phyloP scores from a whole-genome alignment of 2,888 invertebrate species.

The Trichogramma evanescens region DNA sequence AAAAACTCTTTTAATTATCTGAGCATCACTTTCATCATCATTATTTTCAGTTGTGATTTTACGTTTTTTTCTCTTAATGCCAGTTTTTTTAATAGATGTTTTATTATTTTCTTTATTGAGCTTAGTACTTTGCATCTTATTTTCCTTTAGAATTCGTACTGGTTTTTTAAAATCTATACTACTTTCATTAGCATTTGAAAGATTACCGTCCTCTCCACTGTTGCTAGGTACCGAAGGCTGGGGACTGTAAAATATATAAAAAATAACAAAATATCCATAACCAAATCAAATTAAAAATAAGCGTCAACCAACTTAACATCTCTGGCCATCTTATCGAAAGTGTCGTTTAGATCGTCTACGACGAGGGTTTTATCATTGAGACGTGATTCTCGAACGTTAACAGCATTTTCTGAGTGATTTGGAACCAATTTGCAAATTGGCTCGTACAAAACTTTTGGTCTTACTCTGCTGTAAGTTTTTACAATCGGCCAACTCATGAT shows the following conservation, averaged over 20 bases:
- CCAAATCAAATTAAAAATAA: too few relatives aligned
- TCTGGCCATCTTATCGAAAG: conserved; percentile 34
- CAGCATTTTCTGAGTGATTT: background rate
- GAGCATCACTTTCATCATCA: conserved; percentile 1
- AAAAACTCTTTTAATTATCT: background rate
- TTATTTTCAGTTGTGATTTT: background rate
- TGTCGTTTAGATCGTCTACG: conserved; percentile 32
- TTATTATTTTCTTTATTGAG: background rate
- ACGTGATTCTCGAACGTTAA: conserved; percentile 12
- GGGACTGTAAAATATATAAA: background rate
- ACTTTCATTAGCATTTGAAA: background rate
- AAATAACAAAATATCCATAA: background rate
- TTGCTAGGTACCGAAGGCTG: background rate
- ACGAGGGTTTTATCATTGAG: conserved; percentile 20
- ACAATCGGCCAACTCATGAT: background rate
- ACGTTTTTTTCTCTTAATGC: background rate
- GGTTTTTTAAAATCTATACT: background rate
- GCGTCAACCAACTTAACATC: conserved; percentile 27
- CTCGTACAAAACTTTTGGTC: conserved; percentile 6
- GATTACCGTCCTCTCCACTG: background rate
- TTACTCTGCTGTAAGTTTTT: conserved; percentile 17
- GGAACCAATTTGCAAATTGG: background rate
- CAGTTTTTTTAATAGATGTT: background rate
- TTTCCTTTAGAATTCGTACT: background rate
- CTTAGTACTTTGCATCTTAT: background rate